phyloP scores from a whole-genome alignment of 2,113 vertebrate species.

The Actinemys pallida region DNA sequence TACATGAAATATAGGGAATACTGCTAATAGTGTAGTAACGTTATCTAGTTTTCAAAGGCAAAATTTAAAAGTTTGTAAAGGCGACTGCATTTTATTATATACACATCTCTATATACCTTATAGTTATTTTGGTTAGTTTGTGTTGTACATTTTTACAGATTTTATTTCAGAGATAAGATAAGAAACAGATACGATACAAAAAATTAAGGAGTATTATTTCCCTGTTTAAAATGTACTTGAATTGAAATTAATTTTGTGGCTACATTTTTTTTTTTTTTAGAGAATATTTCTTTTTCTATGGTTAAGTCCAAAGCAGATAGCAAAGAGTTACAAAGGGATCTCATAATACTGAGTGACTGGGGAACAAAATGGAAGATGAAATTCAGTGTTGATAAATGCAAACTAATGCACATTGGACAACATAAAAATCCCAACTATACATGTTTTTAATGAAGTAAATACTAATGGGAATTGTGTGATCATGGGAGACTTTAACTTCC shows the following conservation, averaged over 20 bases:
- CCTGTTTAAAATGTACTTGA: slow-evolving; percentile 14
- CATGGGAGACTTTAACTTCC: too few species aligned
- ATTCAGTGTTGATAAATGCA: too few species aligned
- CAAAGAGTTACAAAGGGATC: too few species aligned
- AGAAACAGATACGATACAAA: not conserved
- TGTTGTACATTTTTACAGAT: not conserved
- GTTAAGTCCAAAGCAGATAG: too few species aligned
- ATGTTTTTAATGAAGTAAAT: too few species aligned
- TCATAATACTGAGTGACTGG: too few species aligned
- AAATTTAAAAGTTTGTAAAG: not conserved
- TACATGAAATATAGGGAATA: not conserved
- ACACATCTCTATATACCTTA: not conserved
- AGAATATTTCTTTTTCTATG: not conserved
- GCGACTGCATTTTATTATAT: not conserved
- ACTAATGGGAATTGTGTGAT: too few species aligned
- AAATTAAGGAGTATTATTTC: slow-evolving; percentile 17
- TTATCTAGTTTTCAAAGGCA: not conserved
- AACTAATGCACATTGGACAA: too few species aligned
- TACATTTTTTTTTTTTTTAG: not conserved
- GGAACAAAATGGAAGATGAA: too few species aligned
- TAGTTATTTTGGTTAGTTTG: not conserved
- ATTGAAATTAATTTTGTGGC: not conserved
- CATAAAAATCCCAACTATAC: too few species aligned
- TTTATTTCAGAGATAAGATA: not conserved
- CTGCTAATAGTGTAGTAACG: fast-evolving